Percentiles rank a stretch among this genome's conserved stretches.
phyloP scores from a whole-genome alignment of 23 tunicate genomes.

The Pegea sp. region DNA sequence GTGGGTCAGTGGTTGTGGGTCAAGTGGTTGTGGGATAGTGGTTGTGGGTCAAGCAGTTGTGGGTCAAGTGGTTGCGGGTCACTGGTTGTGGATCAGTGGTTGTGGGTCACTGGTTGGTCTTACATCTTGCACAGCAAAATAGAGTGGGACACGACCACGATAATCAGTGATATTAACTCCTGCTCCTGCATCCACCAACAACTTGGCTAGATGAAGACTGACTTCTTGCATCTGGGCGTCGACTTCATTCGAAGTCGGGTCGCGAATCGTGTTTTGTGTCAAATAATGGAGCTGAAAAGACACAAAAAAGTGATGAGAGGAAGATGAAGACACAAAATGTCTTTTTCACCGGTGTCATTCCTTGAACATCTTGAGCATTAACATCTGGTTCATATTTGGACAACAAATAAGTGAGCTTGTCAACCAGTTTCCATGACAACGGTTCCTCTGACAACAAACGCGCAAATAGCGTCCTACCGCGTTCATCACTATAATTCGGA shows the following conservation, averaged over 20 bases:
- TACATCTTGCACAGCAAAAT: constrained; percentile 83
- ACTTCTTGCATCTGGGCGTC: constrained; percentile 32
- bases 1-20: no score
- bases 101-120: no score
- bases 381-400: constrained; percentile 50
- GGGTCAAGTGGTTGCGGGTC: no score
- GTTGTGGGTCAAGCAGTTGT: no score
- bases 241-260: constrained; percentile 11
- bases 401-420: constrained; percentile 33
- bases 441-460: constrained; percentile 73
- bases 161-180: constrained; percentile 83
- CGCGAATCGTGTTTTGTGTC: constrained; percentile 39
- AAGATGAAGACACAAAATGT: not conserved
- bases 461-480: constrained; percentile 86
- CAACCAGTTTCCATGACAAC: constrained; percentile 56
- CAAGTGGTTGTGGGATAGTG: no score
- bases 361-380: constrained; percentile 79
- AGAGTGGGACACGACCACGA: constrained; percentile 67
- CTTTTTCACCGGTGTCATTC: constrained; percentile 60
- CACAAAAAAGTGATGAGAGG: not conserved
- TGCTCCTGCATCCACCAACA: constrained; percentile 55
- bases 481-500: constrained; percentile 71
- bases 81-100: no score
- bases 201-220: constrained; percentile 51
- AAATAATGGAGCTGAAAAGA: constrained; percentile 51